Evolutionary conservation across 1,140 invertebrate genomes (phyloP), one percentile per base, ranked within the genome.

Genomic region (Platorchestia sp.): DNA sequence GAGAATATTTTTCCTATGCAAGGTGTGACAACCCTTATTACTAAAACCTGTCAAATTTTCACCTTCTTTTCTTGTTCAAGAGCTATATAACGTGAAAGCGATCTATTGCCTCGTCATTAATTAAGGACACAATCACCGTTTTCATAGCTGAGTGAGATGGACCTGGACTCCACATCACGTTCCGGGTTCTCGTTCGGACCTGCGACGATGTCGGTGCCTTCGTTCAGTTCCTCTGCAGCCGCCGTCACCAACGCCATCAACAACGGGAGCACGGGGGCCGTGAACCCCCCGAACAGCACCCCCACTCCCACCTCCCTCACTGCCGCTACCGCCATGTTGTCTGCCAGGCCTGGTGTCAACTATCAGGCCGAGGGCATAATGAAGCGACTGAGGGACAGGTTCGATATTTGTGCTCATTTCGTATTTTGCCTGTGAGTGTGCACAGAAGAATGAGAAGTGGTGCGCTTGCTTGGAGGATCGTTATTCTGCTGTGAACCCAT

Each of bases 361-460:
- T 96, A 96, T 95, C 95, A 96, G 95, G 96, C 96, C 45, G 96
- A 96, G 89, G 96, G 96, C 45, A 96, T 98, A 95, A 97, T 97
- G 40, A 97, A 97, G 95, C 98, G 97, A 97, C 97, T 98, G 95
- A 97, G 97, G 95, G 97, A 97, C 97, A 98, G 98, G 97, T 98
- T 97, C 87, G 59, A 75, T 75, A 36, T 10, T 10, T 22, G 36
- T 19, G 36, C 59, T 75, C 1, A 36, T 36, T 75, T 36, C 27
- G 36, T 75, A n/a, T 75, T 75, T 3, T 75, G 27, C 27, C 27
- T 1, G 3, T 19, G 27, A 75, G 10, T 75, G 14, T 3, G 36
- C 59, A 27, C 14, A 36, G 36, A 27, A 36, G 27, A 19, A 75
- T 75, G 27, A 75, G 27, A 36, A 19, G 14, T 75, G 36, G 36